These are phyloP conservation scores for Notarius lentiginosus DNA, from an alignment of 2,113 vertebrate species.

Conservation along the genomic window DNA sequence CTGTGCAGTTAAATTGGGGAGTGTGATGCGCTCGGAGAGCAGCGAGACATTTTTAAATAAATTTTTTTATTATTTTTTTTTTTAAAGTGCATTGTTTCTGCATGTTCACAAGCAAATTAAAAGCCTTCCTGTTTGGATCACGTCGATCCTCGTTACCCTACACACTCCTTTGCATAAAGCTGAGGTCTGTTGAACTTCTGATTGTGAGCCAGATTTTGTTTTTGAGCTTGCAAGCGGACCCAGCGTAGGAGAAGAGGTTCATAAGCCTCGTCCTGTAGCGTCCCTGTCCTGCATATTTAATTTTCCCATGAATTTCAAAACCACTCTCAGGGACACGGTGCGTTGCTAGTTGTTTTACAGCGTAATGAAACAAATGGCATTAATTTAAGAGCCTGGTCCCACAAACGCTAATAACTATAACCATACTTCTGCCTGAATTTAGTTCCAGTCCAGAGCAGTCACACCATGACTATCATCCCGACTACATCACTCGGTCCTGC, in stretches of 20 bases:
- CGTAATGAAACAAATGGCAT: background rate
- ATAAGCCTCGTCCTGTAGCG: background rate
- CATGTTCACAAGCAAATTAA: background rate
- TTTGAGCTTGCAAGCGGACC: background rate
- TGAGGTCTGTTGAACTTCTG: background rate
- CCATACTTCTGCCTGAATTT: too few species aligned
- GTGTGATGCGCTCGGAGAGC: background rate
- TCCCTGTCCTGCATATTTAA: background rate
- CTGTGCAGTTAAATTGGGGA: background rate
- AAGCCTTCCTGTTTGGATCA: background rate
- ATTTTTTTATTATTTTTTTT: too few species aligned
- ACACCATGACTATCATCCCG: too few species aligned
- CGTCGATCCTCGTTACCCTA: background rate
- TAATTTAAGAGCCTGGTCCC: too few species aligned
- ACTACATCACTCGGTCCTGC: too few species aligned
- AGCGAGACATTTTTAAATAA: background rate
- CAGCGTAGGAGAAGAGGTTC: background rate
- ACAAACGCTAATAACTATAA: too few species aligned
- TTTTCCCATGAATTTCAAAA: background rate
- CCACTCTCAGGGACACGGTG: background rate
- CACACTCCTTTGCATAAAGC: background rate
- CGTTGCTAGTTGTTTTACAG: background rate
- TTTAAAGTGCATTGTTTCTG: background rate
- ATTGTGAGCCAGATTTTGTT: background rate
- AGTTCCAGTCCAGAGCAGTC: too few species aligned